Base-by-base conservation (phyloP, 2,888 invertebrate genomes). In the Agriopis aurantiaria region DNA sequence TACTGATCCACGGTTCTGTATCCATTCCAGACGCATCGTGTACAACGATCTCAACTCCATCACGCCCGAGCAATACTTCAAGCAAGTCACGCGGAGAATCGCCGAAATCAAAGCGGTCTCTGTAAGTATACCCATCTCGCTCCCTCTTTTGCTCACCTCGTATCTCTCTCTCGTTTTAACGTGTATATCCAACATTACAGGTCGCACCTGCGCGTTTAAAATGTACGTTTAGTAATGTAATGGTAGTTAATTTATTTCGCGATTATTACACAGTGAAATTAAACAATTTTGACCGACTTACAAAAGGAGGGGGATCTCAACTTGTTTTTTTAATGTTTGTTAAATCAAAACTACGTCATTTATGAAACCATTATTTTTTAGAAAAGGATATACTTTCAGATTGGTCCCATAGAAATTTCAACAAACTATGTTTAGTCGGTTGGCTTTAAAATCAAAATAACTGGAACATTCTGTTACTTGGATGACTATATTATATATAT, bases 51-150 rank as follows among this genome's bases (percentile, higher is more conserved):
- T 99, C 72, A 97, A 97, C 89, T 96, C 96, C 65, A 97, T 99
- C 81, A 98, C 99, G 8, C 99, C 99, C 0, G 98, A 99, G 91
- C 98, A 98, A 92, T 99, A 98, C 92, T 98, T 98, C 89, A 98
- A 98, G 90, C 97, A 98, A 91, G 98, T 99, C 75, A 98, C 97
- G 0, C 96, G 96, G 82, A 95, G 98, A 79, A 94, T 98, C 73
- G 98, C 98, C 57, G 98, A 98, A 95, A 97, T 98, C 78, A 97
- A 97, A 91, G 98, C 98, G 45, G 98, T 99, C 70, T 97, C 97
- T 87, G 97, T 97, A 94, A 96, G 96, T 95, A 84, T 70, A 61
- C 83, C 79, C 71, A 61, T 83, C 80, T 81, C 78, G 69, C 75
- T 80, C 78, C 68, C 76, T 70, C 78, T 10, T 55, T 58, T 61